phyloP scores from a whole-genome alignment of 1,140 invertebrate species.

The Drosophila guanche region DNA sequence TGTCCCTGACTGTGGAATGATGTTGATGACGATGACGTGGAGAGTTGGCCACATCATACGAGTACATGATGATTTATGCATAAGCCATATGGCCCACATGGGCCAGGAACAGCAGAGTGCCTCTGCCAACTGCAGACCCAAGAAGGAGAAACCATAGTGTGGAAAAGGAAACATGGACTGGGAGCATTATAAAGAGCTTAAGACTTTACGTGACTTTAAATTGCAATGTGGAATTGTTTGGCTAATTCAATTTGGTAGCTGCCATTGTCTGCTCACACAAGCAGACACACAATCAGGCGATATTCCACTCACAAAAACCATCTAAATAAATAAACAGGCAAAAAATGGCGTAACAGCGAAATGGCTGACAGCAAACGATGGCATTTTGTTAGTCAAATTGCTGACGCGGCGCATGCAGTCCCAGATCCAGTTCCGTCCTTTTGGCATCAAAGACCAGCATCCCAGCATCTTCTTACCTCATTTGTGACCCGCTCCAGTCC shows the following conservation, averaged over 20 bases:
- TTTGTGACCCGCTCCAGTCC: constrained; percentile 41
- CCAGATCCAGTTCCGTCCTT: neutral
- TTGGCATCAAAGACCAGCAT: constrained; percentile 19
- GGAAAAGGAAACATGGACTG: constrained; percentile 3
- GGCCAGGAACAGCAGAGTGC: constrained; percentile 16
- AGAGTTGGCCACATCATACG: constrained; percentile 43
- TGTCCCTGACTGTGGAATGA: constrained; percentile 2
- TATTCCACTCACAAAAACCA: constrained; percentile 41
- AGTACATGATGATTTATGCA: constrained; percentile 65
- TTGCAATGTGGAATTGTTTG: constrained; percentile 9
- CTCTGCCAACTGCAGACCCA: constrained; percentile 25
- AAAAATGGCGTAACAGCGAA: constrained; percentile 19
- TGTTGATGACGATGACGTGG: constrained; percentile 47
- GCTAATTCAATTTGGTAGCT: constrained; percentile 39
- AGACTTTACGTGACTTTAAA: constrained; percentile 29
- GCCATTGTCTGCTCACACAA: constrained; percentile 28
- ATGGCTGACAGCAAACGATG: constrained; percentile 40
- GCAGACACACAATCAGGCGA: constrained; percentile 49
- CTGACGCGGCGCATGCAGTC: constrained; percentile 38
- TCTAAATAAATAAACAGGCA: constrained; percentile 51
- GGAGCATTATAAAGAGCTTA: constrained; percentile 41
- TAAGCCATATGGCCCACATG: constrained; percentile 59
- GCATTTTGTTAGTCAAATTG: constrained; percentile 48
- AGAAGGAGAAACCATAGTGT: constrained; percentile 17
- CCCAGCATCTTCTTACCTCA: constrained; percentile 44